A percentile compares a stretch with the other conserved stretches of the same genome.
Conservation (phyloP, 2,797 vertebrate species). For the Thamnophis elegans region DNA sequence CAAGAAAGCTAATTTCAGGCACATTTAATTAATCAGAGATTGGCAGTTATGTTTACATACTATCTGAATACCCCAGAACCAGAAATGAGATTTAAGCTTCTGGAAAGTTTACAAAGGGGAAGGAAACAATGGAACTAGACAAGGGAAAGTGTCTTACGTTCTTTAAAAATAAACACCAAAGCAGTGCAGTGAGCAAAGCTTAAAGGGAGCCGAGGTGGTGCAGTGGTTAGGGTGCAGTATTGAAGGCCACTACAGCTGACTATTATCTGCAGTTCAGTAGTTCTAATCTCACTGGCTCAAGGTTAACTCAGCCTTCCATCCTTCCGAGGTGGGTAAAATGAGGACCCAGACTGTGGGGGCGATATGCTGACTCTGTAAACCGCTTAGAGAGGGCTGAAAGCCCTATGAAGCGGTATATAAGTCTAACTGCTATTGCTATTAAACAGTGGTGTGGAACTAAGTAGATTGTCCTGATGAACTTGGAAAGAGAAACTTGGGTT, state of each 20-base stretch:
- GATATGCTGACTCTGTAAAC: too few relatives aligned
- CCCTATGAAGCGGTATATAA: too few relatives aligned
- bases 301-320: too few relatives aligned
- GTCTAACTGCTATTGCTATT: too few relatives aligned
- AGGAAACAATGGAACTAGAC: neutral
- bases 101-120: neutral
- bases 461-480: neutral
- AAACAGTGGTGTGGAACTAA: neutral
- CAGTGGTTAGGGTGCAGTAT: too few relatives aligned
- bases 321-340: too few relatives aligned
- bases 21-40: neutral
- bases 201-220: too few relatives aligned
- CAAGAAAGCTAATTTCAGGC: neutral
- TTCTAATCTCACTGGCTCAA: too few relatives aligned
- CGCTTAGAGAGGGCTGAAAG: too few relatives aligned
- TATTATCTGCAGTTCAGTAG: too few relatives aligned
- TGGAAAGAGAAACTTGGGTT: neutral
- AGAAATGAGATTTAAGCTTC: neutral
- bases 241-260: too few relatives aligned
- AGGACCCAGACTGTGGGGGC: too few relatives aligned
- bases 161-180: neutral
- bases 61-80: neutral
- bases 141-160: neutral
- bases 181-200: neutral
- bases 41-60: neutral